phyloP scores from a whole-genome alignment of 1,140 invertebrate species.

The Megalopta genalis region DNA sequence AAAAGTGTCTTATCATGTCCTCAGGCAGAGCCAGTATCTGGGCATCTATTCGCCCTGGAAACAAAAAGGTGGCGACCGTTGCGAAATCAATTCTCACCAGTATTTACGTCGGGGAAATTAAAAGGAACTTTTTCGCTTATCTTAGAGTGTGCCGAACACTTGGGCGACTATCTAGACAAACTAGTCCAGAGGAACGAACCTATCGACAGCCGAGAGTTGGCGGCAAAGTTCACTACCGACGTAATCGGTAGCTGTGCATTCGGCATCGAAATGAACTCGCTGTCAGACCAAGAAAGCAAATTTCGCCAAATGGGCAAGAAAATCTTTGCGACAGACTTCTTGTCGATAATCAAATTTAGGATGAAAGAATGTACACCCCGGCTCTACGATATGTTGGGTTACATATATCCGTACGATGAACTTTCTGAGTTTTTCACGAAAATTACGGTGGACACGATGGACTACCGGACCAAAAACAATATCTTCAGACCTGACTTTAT shows the following conservation, averaged over 20 bases:
- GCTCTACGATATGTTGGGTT: slow-evolving; percentile 59
- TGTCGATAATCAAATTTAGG: slow-evolving; percentile 65
- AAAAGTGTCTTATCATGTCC: not conserved
- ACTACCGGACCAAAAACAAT: slow-evolving; percentile 77
- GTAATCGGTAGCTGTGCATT: slow-evolving; percentile 76
- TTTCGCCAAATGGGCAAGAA: slow-evolving; percentile 74
- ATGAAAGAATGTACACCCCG: slow-evolving; percentile 59
- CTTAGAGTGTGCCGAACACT: slow-evolving; percentile 63
- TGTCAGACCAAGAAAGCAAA: slow-evolving; percentile 77
- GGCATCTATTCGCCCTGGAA: slow-evolving; percentile 72
- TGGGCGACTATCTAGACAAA: slow-evolving; percentile 70
- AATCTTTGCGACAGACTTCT: slow-evolving; percentile 76
- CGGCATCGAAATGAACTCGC: slow-evolving; percentile 76
- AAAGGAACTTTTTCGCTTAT: slow-evolving; percentile 73
- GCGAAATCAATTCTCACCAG: slow-evolving; percentile 76
- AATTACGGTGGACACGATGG: slow-evolving; percentile 76
- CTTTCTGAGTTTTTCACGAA: slow-evolving; percentile 78
- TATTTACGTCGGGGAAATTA: slow-evolving; percentile 35
- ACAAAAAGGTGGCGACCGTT: slow-evolving; percentile 79
- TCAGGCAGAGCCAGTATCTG: slow-evolving; percentile 57
- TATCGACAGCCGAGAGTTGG: slow-evolving; percentile 78
- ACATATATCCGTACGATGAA: slow-evolving; percentile 58
- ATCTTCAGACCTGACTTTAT: slow-evolving; percentile 81
- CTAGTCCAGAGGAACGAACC: slow-evolving; percentile 55
- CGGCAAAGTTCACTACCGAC: slow-evolving; percentile 79